Base-by-base conservation (phyloP, 2,888 invertebrate species). In the Elmis aenea region DNA sequence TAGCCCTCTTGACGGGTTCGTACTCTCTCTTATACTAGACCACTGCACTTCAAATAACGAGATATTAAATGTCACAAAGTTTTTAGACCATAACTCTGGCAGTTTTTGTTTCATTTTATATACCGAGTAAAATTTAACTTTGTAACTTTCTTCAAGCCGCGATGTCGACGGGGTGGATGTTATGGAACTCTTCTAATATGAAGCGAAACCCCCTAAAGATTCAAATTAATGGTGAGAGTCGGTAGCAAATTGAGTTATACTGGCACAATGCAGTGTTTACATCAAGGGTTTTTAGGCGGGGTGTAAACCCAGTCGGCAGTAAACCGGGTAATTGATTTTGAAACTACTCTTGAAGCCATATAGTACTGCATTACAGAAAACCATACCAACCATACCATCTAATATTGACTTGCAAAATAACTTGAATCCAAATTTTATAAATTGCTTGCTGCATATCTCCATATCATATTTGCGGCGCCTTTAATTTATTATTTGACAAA, bases 231-330 rank as follows among this genome's bases (percentile, higher is more conserved):
- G 55, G 54, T 50, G 54, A 46, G 52, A 59, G 55, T 57, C 51
- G 54, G 51, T 55, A 48, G 58, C 55, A 62, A 62, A 62, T 62
- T 60, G 60, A 61, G 61, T 62, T 62, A 62, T 56, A 58, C 51
- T 55, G 52, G 48, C 57, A 61, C 60, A 62, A 61, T 60, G 57
- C 55, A 52, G 55, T 61, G 60, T 62, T 61, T 62, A 59, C 60
- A 59, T 60, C 59, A 45, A 52, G 58, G 58, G 59, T 55, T 60
- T 59, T 58, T 54, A 50, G 48, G 45, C 46, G 46, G 32, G 21
- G 38, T 41, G 21, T 41, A 37, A 41, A 41, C 37, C 33, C 20
- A 33, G 32, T 38, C 42, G 33, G 37, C 24, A 34, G 30, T 37
- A 42, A 34, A 38, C 38, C 38, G 31, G 27, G 35, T 42, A 42